phyloP scores from a whole-genome alignment of 1,140 invertebrate genomes.

The Ericerus pela region DNA sequence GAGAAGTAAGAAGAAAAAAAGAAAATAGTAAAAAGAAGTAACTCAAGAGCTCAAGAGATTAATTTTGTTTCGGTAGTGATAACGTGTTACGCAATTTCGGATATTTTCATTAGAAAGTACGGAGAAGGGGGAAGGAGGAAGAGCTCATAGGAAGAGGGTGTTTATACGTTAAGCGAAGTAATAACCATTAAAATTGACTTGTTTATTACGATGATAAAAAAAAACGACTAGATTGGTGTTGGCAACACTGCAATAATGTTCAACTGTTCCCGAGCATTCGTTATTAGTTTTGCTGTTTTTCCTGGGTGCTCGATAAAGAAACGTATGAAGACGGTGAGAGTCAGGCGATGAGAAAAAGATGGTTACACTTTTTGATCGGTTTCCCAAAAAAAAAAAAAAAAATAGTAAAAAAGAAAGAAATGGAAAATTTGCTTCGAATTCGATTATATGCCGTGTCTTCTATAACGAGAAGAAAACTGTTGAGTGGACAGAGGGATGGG shows the following conservation, averaged over 20 bases:
- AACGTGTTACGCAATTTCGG: background rate
- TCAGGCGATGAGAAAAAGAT: no score
- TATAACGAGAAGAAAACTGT: no score
- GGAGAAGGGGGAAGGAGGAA: slow-evolving; percentile 8
- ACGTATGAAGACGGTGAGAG: no score
- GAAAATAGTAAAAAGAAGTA: background rate
- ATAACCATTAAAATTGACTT: slow-evolving; percentile 11
- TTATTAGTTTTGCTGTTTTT: background rate
- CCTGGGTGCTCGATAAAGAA: no score
- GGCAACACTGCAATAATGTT: slow-evolving; percentile 2
- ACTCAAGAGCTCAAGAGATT: slow-evolving; percentile 7
- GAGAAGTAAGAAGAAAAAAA: no score
- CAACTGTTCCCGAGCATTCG: slow-evolving; percentile 4
- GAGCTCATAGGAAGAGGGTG: no score
- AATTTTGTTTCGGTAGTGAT: slow-evolving; percentile 4
- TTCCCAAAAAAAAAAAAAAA: no score
- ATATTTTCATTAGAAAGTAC: slow-evolving; percentile 9
- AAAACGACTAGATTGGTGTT: slow-evolving; percentile 1
- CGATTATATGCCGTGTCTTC: no score
- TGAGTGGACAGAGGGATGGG: no score
- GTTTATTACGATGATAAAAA: slow-evolving; percentile 10
- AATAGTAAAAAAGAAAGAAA: no score
- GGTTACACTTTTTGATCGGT: no score
- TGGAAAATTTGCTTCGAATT: no score
- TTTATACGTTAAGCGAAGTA: background rate